Conservation (phyloP, 2,113 vertebrate genomes). For the Felis catus region DNA sequence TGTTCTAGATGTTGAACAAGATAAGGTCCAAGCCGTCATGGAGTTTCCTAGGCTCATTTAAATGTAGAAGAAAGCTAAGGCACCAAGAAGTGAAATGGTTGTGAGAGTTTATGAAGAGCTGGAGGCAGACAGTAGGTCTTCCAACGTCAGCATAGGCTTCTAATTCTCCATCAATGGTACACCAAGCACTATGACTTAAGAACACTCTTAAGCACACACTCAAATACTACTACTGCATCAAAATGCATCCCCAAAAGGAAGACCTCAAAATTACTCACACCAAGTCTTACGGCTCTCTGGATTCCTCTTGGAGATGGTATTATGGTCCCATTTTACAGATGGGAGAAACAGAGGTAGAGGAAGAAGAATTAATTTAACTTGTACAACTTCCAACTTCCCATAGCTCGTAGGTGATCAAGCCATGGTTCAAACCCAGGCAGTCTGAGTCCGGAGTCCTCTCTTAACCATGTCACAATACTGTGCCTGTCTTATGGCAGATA, state of each 20-base stretch:
- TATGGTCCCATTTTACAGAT: slow-evolving; percentile 3
- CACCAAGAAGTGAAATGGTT: background rate
- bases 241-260: slow-evolving; percentile 11
- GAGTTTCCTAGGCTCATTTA: slow-evolving; percentile 34
- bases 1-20: background rate
- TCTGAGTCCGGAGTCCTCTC: background rate
- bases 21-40: background rate
- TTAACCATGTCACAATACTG: background rate
- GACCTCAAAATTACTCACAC: background rate
- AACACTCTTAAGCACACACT: slow-evolving; percentile 15
- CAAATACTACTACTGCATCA: background rate
- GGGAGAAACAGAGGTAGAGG: background rate
- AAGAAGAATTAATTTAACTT: slow-evolving; percentile 7
- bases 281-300: background rate
- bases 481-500: background rate
- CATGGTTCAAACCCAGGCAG: background rate
- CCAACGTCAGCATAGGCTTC: background rate
- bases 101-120: background rate
- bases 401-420: background rate
- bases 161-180: background rate
- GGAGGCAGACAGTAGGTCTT: background rate
- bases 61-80: slow-evolving; percentile 17
- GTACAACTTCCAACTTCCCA: background rate
- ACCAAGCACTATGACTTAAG: background rate
- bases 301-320: background rate